phyloP scores from a whole-genome alignment of 2,797 vertebrate species.

The Catharus ustulatus region DNA sequence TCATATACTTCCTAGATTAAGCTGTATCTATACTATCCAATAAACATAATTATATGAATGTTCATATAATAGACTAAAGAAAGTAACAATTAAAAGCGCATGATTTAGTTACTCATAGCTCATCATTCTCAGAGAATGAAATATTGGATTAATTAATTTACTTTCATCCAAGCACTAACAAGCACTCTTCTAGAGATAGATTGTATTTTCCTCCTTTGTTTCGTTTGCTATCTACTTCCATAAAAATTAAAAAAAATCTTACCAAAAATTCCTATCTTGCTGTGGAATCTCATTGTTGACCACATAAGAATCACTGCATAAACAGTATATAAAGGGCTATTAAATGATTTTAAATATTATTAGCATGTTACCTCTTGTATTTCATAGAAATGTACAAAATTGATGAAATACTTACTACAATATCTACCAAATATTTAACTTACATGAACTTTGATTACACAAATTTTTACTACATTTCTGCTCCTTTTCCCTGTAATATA shows the following conservation, averaged over 20 bases:
- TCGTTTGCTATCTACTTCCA: background rate
- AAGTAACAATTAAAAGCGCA: slow-evolving; percentile 39
- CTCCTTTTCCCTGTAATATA: background rate
- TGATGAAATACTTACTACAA: background rate
- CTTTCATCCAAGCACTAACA: background rate
- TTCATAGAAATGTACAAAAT: background rate
- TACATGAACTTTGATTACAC: background rate
- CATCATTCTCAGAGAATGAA: slow-evolving; percentile 24
- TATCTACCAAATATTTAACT: background rate
- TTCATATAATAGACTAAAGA: slow-evolving; percentile 40
- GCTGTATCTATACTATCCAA: slow-evolving; percentile 52
- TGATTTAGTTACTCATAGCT: slow-evolving; percentile 38
- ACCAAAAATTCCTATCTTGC: background rate
- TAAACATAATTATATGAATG: slow-evolving; percentile 42
- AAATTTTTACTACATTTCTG: background rate
- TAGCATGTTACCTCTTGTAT: background rate
- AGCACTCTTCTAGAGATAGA: background rate
- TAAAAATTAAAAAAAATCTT: background rate
- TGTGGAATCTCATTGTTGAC: background rate
- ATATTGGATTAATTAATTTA: slow-evolving; percentile 27
- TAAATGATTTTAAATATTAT: background rate
- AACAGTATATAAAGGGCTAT: background rate
- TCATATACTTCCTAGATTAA: slow-evolving; percentile 51
- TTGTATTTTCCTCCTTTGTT: background rate
- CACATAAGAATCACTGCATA: background rate